Conservation (phyloP, 1,140 invertebrate species). For the Drosophila malerkotliana region DNA sequence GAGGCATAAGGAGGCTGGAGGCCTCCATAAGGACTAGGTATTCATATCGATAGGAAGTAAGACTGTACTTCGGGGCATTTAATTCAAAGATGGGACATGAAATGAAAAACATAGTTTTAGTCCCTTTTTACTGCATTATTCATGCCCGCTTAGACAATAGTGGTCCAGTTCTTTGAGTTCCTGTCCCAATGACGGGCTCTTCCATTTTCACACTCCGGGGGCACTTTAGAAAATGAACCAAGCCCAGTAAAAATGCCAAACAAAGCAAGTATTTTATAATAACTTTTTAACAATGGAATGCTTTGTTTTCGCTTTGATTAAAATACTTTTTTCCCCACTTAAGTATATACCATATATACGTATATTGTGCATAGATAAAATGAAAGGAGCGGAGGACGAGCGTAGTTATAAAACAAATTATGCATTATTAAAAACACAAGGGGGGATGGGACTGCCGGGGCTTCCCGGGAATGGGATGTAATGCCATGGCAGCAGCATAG, state of each 20-base stretch:
- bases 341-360: slow-evolving; percentile 6
- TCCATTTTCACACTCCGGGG: slow-evolving; percentile 1
- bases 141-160: slow-evolving; percentile 58
- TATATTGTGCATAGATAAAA: slow-evolving; percentile 69
- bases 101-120: not conserved
- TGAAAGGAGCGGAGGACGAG: slow-evolving; percentile 9
- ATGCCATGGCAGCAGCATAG: slow-evolving; percentile 36
- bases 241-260: slow-evolving; percentile 25
- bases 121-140: slow-evolving; percentile 22
- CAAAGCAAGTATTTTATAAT: slow-evolving; percentile 74
- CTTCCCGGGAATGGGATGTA: not conserved
- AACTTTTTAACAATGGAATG: slow-evolving; percentile 68
- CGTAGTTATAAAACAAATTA: slow-evolving; percentile 79
- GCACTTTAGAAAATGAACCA: slow-evolving; percentile 67
- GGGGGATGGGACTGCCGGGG: not conserved
- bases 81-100: not conserved
- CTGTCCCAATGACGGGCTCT: not conserved
- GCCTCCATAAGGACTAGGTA: too few species aligned
- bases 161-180: slow-evolving; percentile 37
- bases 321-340: slow-evolving; percentile 43
- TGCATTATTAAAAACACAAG: slow-evolving; percentile 79
- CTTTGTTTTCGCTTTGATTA: slow-evolving; percentile 81
- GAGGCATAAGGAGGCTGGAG: too few species aligned
- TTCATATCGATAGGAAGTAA: too few species aligned
- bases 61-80: too few species aligned